Evolutionary conservation across 2,888 invertebrate genomes (phyloP).

Genomic region (Allophyes oxyacanthae): DNA sequence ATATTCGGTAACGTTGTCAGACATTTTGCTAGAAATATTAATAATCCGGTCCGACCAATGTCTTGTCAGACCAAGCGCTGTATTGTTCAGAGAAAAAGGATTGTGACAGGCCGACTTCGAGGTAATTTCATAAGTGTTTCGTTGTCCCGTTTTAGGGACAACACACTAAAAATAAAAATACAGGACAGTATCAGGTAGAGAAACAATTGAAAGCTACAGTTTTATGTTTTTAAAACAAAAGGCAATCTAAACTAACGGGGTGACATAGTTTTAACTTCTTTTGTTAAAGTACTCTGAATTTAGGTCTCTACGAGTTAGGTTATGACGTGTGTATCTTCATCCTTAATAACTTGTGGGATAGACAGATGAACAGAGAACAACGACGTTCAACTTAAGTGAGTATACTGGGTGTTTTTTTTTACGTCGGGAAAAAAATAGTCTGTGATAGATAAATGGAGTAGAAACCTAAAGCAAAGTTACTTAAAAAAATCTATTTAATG

Average conservation of each 20-base stretch:
- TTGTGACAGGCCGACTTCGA: constrained; percentile 16
- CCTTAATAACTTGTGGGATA: too few species aligned
- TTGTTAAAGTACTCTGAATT: constrained; percentile 41
- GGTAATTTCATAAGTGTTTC: constrained; percentile 39
- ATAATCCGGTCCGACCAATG: constrained; percentile 22
- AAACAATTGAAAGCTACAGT: constrained; percentile 23
- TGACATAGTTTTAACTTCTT: constrained; percentile 46
- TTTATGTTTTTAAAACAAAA: constrained; percentile 44
- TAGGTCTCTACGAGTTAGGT: constrained; percentile 1
- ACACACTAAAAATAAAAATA: constrained; percentile 23
- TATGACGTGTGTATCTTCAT: not conserved
- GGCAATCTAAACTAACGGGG: constrained; percentile 45
- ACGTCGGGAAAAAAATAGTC: too few species aligned
- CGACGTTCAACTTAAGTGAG: too few species aligned
- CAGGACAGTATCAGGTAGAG: constrained; percentile 9
- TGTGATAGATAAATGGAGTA: too few species aligned
- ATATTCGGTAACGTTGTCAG: not conserved
- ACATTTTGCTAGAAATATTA: not conserved
- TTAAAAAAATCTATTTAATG: too few species aligned
- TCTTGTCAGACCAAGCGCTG: constrained; percentile 15
- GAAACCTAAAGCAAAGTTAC: too few species aligned
- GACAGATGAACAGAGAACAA: not conserved
- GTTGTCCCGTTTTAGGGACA: constrained; percentile 9
- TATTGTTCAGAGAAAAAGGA: constrained; percentile 17
- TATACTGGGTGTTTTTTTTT: too few species aligned